Conservation (phyloP, 1,140 invertebrate genomes). For the Leptinotarsa undecemlineata region DNA sequence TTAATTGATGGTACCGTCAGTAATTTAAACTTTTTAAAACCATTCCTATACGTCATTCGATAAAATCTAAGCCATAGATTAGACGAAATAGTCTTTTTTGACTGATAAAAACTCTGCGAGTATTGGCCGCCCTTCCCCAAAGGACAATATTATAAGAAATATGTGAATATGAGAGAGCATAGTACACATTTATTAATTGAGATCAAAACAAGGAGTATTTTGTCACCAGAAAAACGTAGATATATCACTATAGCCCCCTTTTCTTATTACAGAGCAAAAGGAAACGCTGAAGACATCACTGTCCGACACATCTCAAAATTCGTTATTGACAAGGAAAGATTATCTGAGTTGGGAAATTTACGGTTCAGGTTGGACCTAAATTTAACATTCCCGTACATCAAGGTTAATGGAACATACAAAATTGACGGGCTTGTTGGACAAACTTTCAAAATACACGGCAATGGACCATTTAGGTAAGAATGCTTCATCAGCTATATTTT, state of each 20-base stretch:
- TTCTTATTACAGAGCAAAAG: slow-evolving; percentile 42
- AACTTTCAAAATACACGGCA: slow-evolving; percentile 45
- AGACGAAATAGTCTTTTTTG: too few relatives aligned
- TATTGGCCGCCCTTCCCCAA: too few relatives aligned
- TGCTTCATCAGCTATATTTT: background rate
- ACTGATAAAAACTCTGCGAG: too few relatives aligned
- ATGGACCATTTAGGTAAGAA: slow-evolving; percentile 50
- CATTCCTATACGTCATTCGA: too few relatives aligned
- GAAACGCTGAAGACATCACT: slow-evolving; percentile 48
- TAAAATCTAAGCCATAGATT: too few relatives aligned
- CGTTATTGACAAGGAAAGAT: slow-evolving; percentile 46
- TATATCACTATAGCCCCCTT: background rate
- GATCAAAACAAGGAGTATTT: too few relatives aligned
- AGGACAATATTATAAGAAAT: too few relatives aligned
- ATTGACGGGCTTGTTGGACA: slow-evolving; percentile 46
- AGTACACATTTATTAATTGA: too few relatives aligned
- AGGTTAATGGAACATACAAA: slow-evolving; percentile 46
- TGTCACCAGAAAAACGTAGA: too few relatives aligned
- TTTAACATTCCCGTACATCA: slow-evolving; percentile 48
- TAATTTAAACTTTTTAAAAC: too few relatives aligned
- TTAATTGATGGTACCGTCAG: too few relatives aligned
- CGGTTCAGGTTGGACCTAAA: slow-evolving; percentile 49
- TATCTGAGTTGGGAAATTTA: slow-evolving; percentile 43
- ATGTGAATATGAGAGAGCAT: too few relatives aligned
- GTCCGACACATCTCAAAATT: slow-evolving; percentile 52